Evolutionary conservation across 2,113 vertebrate species (phyloP).

Genomic region (Promerops cafer): DNA sequence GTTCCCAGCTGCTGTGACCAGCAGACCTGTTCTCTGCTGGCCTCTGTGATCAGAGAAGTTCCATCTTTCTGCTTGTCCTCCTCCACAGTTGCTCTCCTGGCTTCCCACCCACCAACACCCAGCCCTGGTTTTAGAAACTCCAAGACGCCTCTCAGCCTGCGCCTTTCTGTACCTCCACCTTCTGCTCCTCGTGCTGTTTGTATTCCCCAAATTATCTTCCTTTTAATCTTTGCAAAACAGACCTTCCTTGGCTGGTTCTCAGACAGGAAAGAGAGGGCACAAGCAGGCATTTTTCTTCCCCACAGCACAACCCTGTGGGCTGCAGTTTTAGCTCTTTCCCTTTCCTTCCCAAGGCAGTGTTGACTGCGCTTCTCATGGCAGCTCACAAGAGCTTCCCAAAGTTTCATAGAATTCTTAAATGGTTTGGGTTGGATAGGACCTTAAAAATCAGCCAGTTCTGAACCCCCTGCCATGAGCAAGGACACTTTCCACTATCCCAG

Average conservation of each 20-base stretch:
- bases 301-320: neutral
- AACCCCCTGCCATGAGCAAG: neutral
- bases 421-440: neutral
- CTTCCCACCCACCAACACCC: neutral
- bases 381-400: neutral
- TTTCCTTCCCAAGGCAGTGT: neutral
- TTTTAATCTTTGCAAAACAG: neutral
- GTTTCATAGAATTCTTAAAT: neutral
- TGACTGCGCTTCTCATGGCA: fast-evolving
- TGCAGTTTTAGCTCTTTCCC: neutral
- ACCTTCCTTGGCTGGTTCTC: neutral
- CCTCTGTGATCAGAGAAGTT: neutral
- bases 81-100: neutral
- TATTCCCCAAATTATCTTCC: neutral
- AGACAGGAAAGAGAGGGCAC: neutral
- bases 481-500: neutral
- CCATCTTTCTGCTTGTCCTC: neutral
- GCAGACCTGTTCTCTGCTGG: neutral
- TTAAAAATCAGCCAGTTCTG: neutral
- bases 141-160: neutral
- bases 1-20: neutral
- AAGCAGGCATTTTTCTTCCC: neutral
- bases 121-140: neutral
- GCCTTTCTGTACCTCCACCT: neutral
- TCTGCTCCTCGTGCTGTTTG: neutral